A percentile compares a stretch with the other conserved stretches of the same genome.
Conservation (phyloP, 2,888 invertebrate genomes). For the Stenodera caucasica region DNA sequence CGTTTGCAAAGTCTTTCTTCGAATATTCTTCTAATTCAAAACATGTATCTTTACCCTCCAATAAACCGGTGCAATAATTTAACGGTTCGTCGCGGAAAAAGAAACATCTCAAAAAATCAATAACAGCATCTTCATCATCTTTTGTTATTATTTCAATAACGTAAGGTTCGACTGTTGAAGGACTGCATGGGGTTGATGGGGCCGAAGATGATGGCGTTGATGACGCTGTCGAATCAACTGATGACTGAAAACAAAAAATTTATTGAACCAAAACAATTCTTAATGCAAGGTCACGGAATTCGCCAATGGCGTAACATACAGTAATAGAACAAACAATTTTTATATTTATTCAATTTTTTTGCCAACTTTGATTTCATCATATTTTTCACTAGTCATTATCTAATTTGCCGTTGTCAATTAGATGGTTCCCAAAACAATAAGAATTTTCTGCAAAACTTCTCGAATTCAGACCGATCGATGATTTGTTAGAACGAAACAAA, state of each 20-base stretch:
- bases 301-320: too few relatives aligned
- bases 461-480: too few relatives aligned
- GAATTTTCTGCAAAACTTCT: too few relatives aligned
- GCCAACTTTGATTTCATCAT: too few relatives aligned
- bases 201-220: constrained; percentile 43
- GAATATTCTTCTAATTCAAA: constrained; percentile 67
- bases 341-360: too few relatives aligned
- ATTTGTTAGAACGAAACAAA: too few relatives aligned
- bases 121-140: constrained; percentile 57
- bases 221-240: constrained; percentile 34
- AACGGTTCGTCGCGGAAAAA: constrained; percentile 76
- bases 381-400: too few relatives aligned
- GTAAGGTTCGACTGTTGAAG: constrained; percentile 48
- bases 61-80: constrained; percentile 64
- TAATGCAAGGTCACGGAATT: too few relatives aligned
- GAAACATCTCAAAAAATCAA: constrained; percentile 61
- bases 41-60: constrained; percentile 65
- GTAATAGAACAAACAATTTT: too few relatives aligned
- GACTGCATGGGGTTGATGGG: constrained; percentile 46
- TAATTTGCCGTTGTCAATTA: too few relatives aligned
- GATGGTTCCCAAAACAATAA: too few relatives aligned
- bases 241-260: constrained; percentile 10
- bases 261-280: too few relatives aligned
- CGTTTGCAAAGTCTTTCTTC: constrained; percentile 59
- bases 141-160: constrained; percentile 55